These are phyloP conservation scores for Protosalanx chinensis DNA, from an alignment of 2,797 vertebrate genomes.

Conservation along the genomic window DNA sequence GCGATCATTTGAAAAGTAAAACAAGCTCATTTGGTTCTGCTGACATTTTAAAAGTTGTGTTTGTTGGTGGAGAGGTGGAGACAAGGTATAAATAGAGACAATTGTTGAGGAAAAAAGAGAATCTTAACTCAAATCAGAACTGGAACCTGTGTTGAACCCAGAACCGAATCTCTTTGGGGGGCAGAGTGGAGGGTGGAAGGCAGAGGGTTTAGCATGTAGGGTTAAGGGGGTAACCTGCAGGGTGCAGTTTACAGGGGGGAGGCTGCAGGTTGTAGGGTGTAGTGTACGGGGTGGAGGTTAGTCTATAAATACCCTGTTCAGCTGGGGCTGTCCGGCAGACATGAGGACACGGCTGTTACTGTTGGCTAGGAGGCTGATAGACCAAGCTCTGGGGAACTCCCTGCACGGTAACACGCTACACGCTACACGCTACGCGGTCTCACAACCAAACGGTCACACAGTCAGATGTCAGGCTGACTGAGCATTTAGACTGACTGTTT, in stretches of 20 bases:
- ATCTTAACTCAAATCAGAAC: too few species aligned
- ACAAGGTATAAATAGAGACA: too few species aligned
- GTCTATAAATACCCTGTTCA: constrained; percentile 50
- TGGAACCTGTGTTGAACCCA: too few species aligned
- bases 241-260: background rate
- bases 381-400: constrained; percentile 38
- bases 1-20: too few species aligned
- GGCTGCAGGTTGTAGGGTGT: constrained; percentile 10
- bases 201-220: background rate
- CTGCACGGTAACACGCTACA: constrained; percentile 21
- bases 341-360: constrained; percentile 51
- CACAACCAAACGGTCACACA: too few species aligned
- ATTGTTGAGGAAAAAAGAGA: too few species aligned
- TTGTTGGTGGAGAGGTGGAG: too few species aligned
- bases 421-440: constrained; percentile 23
- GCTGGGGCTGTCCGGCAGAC: constrained; percentile 21
- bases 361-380: constrained; percentile 43
- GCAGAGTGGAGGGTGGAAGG: background rate
- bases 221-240: background rate
- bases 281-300: background rate
- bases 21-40: too few species aligned
- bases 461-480: too few species aligned
- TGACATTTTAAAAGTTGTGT: too few species aligned
- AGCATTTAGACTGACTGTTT: too few species aligned
- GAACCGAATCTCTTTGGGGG: too few species aligned